Conservation (phyloP, 2,888 invertebrate species). For the Apodemia mormo region DNA sequence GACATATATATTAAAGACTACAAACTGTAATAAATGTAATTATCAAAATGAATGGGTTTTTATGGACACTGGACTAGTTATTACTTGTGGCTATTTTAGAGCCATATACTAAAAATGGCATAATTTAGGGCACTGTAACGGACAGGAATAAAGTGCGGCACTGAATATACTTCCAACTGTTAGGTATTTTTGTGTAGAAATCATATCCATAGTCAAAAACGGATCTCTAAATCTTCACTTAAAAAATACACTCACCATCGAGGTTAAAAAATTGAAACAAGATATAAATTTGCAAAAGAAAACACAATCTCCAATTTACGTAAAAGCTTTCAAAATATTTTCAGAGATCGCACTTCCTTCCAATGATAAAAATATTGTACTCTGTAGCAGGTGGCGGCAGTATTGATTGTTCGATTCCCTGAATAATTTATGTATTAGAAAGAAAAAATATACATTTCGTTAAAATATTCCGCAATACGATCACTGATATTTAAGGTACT, state of each 20-base stretch:
- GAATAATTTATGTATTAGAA: constrained; percentile 16
- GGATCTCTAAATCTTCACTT: no score
- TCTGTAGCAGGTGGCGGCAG: constrained; percentile 2
- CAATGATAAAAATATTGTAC: constrained; percentile 5
- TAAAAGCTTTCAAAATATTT: not conserved
- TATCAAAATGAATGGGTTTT: no score
- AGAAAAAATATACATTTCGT: constrained; percentile 13
- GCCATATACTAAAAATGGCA: no score
- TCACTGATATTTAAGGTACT: not conserved
- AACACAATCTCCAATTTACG: constrained; percentile 8
- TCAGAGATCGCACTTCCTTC: not conserved
- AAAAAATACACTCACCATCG: not conserved
- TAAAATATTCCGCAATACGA: constrained; percentile 9
- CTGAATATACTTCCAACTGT: no score
- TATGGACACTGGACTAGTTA: no score
- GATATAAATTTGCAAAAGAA: constrained; percentile 1
- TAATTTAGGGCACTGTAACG: no score
- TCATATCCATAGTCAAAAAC: no score
- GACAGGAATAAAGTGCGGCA: no score
- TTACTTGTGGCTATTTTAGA: no score
- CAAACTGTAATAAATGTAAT: no score
- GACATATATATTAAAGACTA: no score
- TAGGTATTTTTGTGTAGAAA: no score
- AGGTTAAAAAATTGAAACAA: not conserved
- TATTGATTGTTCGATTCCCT: constrained; percentile 5